Evolutionary conservation across 2,113 vertebrate genomes (phyloP).

Genomic region (Vulpes ferrilata): DNA sequence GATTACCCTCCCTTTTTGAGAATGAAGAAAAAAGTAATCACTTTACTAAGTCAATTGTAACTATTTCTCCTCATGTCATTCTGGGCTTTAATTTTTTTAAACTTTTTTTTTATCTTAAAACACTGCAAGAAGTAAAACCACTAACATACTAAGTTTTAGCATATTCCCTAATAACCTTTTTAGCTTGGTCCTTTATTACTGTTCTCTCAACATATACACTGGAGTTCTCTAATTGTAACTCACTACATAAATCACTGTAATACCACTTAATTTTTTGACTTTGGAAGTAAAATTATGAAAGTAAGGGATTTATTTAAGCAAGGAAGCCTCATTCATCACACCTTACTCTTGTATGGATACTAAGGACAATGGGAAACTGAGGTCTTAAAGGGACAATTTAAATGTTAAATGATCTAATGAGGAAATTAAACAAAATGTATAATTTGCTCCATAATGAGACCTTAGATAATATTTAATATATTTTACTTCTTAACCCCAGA

Average conservation of each 20-base stretch:
- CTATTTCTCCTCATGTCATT: not conserved
- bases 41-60: not conserved
- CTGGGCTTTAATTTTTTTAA: not conserved
- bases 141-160: not conserved
- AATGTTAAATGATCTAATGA: not conserved
- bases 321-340: not conserved
- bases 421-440: not conserved
- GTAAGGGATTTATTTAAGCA: not conserved
- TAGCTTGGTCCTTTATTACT: not conserved
- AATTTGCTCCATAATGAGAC: not conserved
- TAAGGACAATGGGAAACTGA: not conserved
- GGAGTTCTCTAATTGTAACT: not conserved
- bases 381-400: not conserved
- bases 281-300: not conserved
- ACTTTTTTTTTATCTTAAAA: not conserved
- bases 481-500: conserved; percentile 2
- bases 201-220: not conserved
- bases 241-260: not conserved
- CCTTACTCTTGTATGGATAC: not conserved
- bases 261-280: not conserved
- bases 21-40: not conserved
- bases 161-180: not conserved
- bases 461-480: not conserved
- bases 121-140: not conserved
- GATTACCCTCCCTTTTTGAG: not conserved